Conservation (phyloP, 1,140 invertebrate genomes). For the Macrobrachium rosenbergii region DNA sequence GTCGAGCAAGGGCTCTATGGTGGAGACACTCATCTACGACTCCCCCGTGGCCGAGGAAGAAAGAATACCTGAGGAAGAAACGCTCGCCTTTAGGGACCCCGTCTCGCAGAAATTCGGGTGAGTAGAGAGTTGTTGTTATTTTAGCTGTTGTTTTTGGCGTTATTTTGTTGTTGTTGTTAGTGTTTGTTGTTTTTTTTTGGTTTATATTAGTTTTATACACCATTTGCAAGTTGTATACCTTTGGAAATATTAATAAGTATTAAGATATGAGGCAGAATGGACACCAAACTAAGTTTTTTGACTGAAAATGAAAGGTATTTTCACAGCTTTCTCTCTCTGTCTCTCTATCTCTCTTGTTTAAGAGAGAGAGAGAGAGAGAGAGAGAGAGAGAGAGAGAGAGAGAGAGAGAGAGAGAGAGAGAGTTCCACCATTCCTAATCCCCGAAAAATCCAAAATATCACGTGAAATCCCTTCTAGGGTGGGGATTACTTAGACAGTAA, state of each 20-base stretch:
- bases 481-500: no score
- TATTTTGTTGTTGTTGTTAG: not conserved
- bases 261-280: no score
- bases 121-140: slow-evolving; percentile 34
- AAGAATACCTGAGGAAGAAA: slow-evolving; percentile 64
- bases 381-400: no score
- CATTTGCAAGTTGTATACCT: no score
- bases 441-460: no score
- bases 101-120: slow-evolving; percentile 62
- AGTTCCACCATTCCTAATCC: no score
- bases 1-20: slow-evolving; percentile 94
- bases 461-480: no score
- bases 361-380: no score
- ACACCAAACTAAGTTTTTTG: no score
- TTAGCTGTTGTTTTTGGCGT: not conserved
- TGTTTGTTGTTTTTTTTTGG: not conserved
- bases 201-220: not conserved
- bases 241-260: no score
- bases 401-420: no score
- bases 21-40: slow-evolving; percentile 91
- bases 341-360: no score
- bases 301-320: not conserved
- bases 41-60: slow-evolving; percentile 80
- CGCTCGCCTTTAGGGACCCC: slow-evolving; percentile 46
- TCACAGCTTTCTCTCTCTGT: not conserved